Percentiles rank a stretch among this genome's conserved stretches.
Conservation (phyloP, 2,888 invertebrate species). For the Dusona sp. region DNA sequence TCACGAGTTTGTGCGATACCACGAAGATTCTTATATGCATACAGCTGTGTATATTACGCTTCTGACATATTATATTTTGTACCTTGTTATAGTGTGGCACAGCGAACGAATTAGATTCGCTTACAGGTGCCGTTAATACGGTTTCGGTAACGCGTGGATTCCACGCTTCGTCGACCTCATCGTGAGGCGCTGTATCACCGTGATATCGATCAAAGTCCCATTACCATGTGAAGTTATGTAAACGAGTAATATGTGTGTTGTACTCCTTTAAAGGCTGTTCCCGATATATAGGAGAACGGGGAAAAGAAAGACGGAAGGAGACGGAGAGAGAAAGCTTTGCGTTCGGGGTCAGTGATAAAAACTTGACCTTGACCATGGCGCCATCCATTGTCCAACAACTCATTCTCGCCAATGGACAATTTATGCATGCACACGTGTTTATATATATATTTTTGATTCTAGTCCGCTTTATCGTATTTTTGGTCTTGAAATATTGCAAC, state of each 20-base stretch:
- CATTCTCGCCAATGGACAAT: conserved; percentile 24
- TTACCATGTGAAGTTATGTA: conserved; percentile 69
- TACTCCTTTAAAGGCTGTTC: conserved; percentile 1
- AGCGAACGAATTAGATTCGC: conserved; percentile 71
- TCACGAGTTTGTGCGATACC: conserved; percentile 53
- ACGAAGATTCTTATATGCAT: conserved; percentile 26
- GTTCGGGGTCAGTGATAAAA: conserved; percentile 71
- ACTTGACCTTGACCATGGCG: conserved; percentile 55
- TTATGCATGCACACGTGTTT: neutral
- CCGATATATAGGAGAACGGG: neutral
- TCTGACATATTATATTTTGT: conserved; percentile 32
- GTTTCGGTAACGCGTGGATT: conserved; percentile 71
- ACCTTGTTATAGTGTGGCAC: conserved; percentile 52
- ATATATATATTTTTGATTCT: neutral
- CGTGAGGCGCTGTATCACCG: conserved; percentile 61
- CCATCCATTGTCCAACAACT: conserved; percentile 27
- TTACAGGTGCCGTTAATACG: conserved; percentile 73
- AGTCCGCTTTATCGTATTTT: neutral
- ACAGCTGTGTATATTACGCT: neutral
- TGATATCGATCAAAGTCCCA: conserved; percentile 70
- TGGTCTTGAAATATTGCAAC: neutral
- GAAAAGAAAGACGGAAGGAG: neutral
- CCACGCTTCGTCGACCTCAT: conserved; percentile 66
- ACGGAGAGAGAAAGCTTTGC: conserved; percentile 32
- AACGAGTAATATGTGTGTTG: conserved; percentile 28